A percentile compares a stretch with the other conserved stretches of the same genome.
Conservation (phyloP, 37 sponge, comb jelly and placozoan genomes). For the Bolinopsis microptera region DNA sequence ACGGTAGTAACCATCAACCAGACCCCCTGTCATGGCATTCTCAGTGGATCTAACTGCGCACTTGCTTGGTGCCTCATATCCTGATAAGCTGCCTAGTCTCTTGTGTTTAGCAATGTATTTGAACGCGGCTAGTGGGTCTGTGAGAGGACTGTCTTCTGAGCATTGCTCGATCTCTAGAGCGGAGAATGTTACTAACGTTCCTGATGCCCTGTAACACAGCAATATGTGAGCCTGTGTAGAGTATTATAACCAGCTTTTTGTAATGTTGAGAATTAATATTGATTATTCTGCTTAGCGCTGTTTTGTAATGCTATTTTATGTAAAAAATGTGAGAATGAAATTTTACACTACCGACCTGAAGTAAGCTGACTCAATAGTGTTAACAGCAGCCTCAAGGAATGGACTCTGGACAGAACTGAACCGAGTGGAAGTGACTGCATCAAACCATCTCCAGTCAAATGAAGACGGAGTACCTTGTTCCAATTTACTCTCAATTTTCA, state of each 20-base stretch:
- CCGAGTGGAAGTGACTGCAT: background rate
- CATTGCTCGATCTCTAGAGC: slow-evolving; percentile 25
- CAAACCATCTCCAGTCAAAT: slow-evolving; percentile 45
- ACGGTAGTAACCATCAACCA: background rate
- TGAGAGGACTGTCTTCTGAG: background rate
- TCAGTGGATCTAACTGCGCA: background rate
- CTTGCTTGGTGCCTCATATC: background rate
- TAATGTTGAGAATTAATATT: background rate
- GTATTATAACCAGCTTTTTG: too few species aligned
- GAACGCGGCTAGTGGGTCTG: background rate
- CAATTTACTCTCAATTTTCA: background rate
- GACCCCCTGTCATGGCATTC: slow-evolving; percentile 7
- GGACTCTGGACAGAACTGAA: background rate
- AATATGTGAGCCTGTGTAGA: too few species aligned
- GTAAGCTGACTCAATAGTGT: slow-evolving; percentile 5
- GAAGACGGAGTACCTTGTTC: background rate
- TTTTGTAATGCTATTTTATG: too few species aligned
- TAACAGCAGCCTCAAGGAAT: background rate
- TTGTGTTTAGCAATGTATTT: background rate
- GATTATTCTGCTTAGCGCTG: background rate
- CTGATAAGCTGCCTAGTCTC: background rate
- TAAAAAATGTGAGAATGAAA: background rate
- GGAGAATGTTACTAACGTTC: background rate
- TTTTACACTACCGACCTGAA: background rate
- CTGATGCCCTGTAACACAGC: background rate